Evolutionary conservation across 2,113 vertebrate species (phyloP).

Genomic region (Tamias sibiricus): DNA sequence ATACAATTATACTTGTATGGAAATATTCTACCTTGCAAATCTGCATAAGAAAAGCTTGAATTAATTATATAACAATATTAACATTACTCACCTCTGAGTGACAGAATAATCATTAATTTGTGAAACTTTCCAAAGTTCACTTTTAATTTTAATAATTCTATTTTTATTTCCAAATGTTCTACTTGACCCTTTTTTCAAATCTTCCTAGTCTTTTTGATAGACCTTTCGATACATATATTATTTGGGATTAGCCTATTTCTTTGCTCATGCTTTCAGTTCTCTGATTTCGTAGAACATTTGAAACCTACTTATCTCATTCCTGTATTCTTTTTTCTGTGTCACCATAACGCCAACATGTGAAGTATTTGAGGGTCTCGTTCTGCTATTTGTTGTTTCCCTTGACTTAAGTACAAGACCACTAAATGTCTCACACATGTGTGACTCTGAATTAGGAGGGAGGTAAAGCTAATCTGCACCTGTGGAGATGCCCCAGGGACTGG

Average conservation of each 20-base stretch:
- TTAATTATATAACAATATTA: not conserved
- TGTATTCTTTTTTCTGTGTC: not conserved
- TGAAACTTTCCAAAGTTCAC: not conserved
- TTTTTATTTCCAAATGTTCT: conserved; percentile 51
- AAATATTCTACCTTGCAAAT: conserved; percentile 22
- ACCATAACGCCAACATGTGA: not conserved
- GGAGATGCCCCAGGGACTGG: not conserved
- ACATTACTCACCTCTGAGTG: not conserved
- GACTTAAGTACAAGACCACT: not conserved
- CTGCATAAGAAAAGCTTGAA: not conserved
- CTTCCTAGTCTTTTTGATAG: not conserved
- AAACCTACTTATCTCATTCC: not conserved
- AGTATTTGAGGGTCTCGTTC: not conserved
- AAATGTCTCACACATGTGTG: not conserved
- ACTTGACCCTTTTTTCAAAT: not conserved
- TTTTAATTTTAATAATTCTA: conserved; percentile 2
- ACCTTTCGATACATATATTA: not conserved
- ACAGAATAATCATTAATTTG: not conserved
- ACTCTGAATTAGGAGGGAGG: not conserved
- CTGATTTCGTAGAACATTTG: not conserved
- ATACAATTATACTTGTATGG: not conserved
- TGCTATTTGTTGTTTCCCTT: conserved; percentile 40
- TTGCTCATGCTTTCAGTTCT: not conserved
- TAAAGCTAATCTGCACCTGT: not conserved
- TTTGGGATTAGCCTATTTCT: not conserved